These are phyloP conservation scores for Carcinoscorpius rotundicauda DNA, from an alignment of 1,140 invertebrate genomes.

Conservation along the genomic window DNA sequence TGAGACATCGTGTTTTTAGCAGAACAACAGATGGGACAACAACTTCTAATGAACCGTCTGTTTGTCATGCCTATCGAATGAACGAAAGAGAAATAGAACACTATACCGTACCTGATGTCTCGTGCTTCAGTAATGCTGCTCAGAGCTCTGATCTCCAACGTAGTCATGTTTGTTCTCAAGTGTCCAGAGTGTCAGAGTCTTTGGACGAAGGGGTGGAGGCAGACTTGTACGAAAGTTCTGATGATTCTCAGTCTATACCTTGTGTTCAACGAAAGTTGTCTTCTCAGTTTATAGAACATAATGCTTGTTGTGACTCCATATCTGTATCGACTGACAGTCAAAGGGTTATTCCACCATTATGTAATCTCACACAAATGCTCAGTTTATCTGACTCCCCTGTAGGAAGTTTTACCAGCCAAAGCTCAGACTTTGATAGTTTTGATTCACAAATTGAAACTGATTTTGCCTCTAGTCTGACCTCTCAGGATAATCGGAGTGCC, in stretches of 20 bases:
- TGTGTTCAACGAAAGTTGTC: not conserved
- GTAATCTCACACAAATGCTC: slow-evolving; percentile 13
- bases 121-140: too few relatives aligned
- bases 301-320: not conserved
- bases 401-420: slow-evolving; percentile 35
- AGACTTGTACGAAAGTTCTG: slow-evolving; percentile 21
- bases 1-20: too few relatives aligned
- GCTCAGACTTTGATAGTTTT: slow-evolving; percentile 53
- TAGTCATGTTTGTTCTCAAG: not conserved
- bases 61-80: too few relatives aligned
- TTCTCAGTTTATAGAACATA: slow-evolving; percentile 1
- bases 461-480: slow-evolving; percentile 54
- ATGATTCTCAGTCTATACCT: not conserved
- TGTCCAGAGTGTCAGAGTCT: slow-evolving; percentile 27
- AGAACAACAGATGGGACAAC: too few relatives aligned
- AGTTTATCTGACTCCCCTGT: slow-evolving; percentile 23
- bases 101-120: too few relatives aligned
- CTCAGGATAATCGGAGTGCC: not conserved
- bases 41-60: too few relatives aligned
- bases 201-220: slow-evolving; percentile 39
- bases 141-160: not conserved
- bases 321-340: not conserved
- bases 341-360: slow-evolving; percentile 9
- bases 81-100: too few relatives aligned
- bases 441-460: slow-evolving; percentile 75